phyloP scores from a whole-genome alignment of 2,888 invertebrate genomes.

The Tenthredo livida region DNA sequence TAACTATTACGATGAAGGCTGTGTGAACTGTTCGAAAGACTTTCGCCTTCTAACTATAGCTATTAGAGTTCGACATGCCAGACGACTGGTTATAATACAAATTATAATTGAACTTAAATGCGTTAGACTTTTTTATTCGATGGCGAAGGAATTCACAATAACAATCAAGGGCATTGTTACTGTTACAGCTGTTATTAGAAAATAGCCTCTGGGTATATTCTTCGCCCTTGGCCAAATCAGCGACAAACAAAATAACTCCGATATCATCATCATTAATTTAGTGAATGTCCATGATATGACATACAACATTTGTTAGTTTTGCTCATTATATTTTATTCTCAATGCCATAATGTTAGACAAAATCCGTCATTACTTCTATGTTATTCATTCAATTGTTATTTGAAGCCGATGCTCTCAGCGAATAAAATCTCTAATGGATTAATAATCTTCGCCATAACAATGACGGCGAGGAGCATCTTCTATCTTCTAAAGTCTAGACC shows the following conservation, averaged over 20 bases:
- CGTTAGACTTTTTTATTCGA: not conserved
- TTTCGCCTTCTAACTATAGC: constrained; percentile 23
- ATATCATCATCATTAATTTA: not conserved
- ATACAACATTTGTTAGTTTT: not conserved
- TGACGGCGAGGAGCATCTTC: not conserved
- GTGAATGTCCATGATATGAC: not conserved
- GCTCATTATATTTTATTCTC: not conserved
- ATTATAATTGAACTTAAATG: not conserved
- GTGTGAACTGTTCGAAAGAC: constrained; percentile 30
- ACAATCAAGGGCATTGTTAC: not conserved
- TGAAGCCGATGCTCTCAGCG: not conserved
- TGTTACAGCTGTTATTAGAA: not conserved
- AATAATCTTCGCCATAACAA: not conserved
- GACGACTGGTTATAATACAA: not conserved
- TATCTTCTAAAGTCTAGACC: not conserved
- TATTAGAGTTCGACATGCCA: not conserved
- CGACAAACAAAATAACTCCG: not conserved
- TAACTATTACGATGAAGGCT: not conserved
- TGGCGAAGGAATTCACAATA: not conserved
- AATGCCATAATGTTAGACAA: not conserved
- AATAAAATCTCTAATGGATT: not conserved
- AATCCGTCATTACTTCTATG: not conserved
- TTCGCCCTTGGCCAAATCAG: not conserved
- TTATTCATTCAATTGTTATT: not conserved
- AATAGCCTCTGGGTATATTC: not conserved